phyloP scores from a whole-genome alignment of 2,113 vertebrate genomes.

The Vulpes ferrilata region DNA sequence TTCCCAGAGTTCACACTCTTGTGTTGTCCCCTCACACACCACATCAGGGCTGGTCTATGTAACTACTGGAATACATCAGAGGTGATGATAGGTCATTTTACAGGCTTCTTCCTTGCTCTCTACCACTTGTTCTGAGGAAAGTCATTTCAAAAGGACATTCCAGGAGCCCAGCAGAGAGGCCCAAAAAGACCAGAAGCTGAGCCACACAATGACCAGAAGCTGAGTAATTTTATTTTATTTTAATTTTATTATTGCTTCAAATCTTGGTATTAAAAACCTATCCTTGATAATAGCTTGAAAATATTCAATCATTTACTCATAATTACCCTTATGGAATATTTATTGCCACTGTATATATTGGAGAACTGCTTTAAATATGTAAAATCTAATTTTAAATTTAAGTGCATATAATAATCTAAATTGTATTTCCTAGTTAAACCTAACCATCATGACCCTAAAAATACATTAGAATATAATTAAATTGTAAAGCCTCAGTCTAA shows the following conservation, averaged over 20 bases:
- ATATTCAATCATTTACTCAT: background rate
- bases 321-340: background rate
- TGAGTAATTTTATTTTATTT: background rate
- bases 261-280: background rate
- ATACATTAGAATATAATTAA: slow-evolving; percentile 3
- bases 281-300: slow-evolving; percentile 10
- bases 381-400: slow-evolving; percentile 47
- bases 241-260: slow-evolving; percentile 25
- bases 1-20: background rate
- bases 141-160: background rate
- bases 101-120: background rate
- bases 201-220: background rate
- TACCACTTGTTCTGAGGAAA: background rate
- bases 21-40: fast-evolving
- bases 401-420: background rate
- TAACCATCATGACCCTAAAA: background rate
- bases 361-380: background rate
- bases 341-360: background rate
- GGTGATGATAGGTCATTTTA: background rate
- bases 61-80: background rate
- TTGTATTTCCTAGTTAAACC: background rate
- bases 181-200: background rate
- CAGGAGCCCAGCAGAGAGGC: background rate
- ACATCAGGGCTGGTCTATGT: background rate
- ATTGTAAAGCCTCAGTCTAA: slow-evolving; percentile 9